Evolutionary conservation across 2,113 vertebrate species (phyloP).

Genomic region (Gnathonemus longibarbis): DNA sequence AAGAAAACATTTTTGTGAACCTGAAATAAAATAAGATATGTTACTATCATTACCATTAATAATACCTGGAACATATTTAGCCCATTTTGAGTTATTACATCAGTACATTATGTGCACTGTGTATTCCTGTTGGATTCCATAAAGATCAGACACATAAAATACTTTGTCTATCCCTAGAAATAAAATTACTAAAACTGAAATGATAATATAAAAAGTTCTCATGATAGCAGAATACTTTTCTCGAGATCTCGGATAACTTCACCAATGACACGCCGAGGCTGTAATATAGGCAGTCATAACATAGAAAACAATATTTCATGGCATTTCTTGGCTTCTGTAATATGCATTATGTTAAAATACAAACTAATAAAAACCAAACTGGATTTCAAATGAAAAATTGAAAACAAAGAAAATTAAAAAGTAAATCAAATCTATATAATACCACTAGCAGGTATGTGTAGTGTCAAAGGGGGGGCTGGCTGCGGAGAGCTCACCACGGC

Average conservation of each 20-base stretch:
- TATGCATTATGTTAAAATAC: not conserved
- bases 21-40: not conserved
- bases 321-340: not conserved
- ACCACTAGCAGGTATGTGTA: not conserved
- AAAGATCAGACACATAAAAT: not conserved
- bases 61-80: not conserved
- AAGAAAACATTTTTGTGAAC: not conserved
- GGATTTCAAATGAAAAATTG: not conserved
- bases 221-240: not conserved
- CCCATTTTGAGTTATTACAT: not conserved
- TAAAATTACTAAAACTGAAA: not conserved
- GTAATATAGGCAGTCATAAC: not conserved
- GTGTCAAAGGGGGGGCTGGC: not conserved
- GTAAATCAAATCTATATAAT: not conserved
- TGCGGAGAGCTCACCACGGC: constrained; percentile 72
- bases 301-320: not conserved
- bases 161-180: not conserved
- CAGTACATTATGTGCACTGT: not conserved
- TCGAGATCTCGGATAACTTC: not conserved
- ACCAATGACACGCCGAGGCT: not conserved
- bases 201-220: not conserved
- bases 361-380: not conserved
- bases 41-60: not conserved
- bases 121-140: not conserved
- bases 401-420: not conserved